A percentile compares a stretch with the other conserved stretches of the same genome.
Evolutionary conservation across 2,797 vertebrate species (phyloP).

Genomic region (Adrianichthys oophorus): DNA sequence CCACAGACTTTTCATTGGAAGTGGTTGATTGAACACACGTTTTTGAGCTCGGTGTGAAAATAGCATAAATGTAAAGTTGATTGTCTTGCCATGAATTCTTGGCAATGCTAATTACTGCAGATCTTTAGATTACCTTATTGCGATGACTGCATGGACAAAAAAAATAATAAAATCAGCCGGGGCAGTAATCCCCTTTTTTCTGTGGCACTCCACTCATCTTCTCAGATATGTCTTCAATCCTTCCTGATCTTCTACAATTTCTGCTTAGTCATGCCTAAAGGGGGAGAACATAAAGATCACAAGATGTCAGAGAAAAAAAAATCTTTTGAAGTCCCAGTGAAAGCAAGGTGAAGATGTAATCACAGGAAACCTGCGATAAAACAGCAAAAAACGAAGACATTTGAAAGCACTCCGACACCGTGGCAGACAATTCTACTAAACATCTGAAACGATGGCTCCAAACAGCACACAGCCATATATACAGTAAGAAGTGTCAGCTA

Average conservation of each 20-base stretch:
- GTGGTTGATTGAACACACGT: too few relatives aligned
- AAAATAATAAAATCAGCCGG: background rate
- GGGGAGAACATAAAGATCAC: constrained; percentile 40
- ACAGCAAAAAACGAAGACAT: constrained; percentile 1
- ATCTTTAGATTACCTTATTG: background rate
- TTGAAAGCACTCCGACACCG: constrained; percentile 1
- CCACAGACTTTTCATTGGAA: too few relatives aligned
- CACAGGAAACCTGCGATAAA: constrained; percentile 40
- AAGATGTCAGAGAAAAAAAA: constrained; percentile 34
- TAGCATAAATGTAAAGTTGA: background rate
- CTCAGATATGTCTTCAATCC: constrained; percentile 32
- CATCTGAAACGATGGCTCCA: background rate
- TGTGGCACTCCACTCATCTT: constrained; percentile 43
- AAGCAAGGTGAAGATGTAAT: constrained; percentile 40
- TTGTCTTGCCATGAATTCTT: background rate
- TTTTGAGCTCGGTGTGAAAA: too few relatives aligned
- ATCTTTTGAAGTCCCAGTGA: constrained; percentile 46
- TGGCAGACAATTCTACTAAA: background rate
- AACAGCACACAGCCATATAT: too few relatives aligned
- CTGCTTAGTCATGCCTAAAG: constrained; percentile 30
- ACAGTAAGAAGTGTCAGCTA: background rate
- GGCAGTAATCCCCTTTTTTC: constrained; percentile 17
- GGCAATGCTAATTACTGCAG: background rate
- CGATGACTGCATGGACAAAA: constrained; percentile 8
- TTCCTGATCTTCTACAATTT: constrained; percentile 40